Evolutionary conservation across 2,888 invertebrate genomes (phyloP).

Genomic region (Calliscelio sp.): DNA sequence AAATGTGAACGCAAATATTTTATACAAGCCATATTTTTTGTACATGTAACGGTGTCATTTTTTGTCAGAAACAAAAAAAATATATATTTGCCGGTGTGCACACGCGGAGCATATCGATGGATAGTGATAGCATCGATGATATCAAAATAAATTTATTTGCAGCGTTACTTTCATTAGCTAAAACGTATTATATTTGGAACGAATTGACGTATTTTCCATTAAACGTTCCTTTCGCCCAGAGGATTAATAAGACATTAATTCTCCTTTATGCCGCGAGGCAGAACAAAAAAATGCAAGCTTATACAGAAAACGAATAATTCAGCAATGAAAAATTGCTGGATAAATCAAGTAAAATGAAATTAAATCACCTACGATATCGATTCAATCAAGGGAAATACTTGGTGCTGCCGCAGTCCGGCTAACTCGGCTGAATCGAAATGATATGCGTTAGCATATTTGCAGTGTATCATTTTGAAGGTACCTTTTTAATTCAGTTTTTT

Average conservation of each 20-base stretch:
- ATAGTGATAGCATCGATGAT: neutral
- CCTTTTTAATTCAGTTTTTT: too few species aligned
- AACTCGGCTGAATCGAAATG: constrained; percentile 8
- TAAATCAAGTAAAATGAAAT: constrained; percentile 28
- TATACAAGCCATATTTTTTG: constrained; percentile 30
- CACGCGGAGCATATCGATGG: neutral
- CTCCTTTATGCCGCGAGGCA: neutral
- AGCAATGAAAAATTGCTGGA: constrained; percentile 13
- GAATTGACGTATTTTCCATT: too few species aligned
- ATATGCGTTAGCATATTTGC: constrained; percentile 25
- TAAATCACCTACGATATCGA: constrained; percentile 38
- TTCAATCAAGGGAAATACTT: constrained; percentile 47
- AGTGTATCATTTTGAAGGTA: neutral
- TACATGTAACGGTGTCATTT: constrained; percentile 25
- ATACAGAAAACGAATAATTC: constrained; percentile 19
- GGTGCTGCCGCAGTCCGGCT: neutral
- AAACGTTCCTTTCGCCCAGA: neutral
- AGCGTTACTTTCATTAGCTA: constrained; percentile 1
- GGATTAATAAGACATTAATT: too few species aligned
- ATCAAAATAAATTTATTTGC: neutral
- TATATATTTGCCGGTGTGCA: too few species aligned
- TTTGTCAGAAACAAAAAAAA: too few species aligned
- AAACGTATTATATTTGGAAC: constrained; percentile 12
- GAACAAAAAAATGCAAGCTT: neutral
- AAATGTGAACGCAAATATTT: constrained; percentile 36